Evolutionary conservation across 2,797 vertebrate species (phyloP), one percentile per base, ranked within the genome.

Genomic region (Spea hammondii): DNA sequence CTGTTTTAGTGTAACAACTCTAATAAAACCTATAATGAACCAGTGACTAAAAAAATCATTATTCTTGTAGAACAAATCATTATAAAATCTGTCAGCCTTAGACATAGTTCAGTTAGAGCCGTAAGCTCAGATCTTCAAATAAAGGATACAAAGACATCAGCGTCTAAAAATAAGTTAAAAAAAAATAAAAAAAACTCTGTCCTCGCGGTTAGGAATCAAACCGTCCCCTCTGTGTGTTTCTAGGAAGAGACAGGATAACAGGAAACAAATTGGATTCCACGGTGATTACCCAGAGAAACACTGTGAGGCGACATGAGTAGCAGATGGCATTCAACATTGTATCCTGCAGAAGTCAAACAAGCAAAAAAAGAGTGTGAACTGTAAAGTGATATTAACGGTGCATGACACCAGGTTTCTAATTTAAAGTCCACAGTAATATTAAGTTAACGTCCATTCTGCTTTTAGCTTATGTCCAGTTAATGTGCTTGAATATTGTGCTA

Each of bases 251-350:
- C 79, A 81, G 11, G 72, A 82, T 87, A 89, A 88, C 85, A 89
- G 89, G 85, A 90, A 90, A 84, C 66, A 78, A 83, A 71, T 83
- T 84, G 53, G 81, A 83, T 83, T 88, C 87, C 85, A 84, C 73
- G 79, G 72, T 75, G 67, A 78, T 87, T 87, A 86, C 77, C 85
- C 84, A 79, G 83, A 53, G 72, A 87, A 88, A 86, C 82, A 76
- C 83, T 83, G 82, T 83, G 78, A 79, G 85, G 82, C 53, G 80
- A 50, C 67, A 82, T 82, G 86, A 86, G 81, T 83, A 88, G 85
- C 83, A 89, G 86, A 86, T 85, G 83, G 85, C 76, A 84, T 11
- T 83, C 83, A 60, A 3, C 85, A 89, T 78, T 2, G 85, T 85
- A 86, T 70, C 32, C 62, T 77, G 74, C 55, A 74, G 79, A 82